These are phyloP conservation scores for Machaerirhynchus nigripectus DNA, from an alignment of 2,113 vertebrate genomes.

Conservation along the genomic window DNA sequence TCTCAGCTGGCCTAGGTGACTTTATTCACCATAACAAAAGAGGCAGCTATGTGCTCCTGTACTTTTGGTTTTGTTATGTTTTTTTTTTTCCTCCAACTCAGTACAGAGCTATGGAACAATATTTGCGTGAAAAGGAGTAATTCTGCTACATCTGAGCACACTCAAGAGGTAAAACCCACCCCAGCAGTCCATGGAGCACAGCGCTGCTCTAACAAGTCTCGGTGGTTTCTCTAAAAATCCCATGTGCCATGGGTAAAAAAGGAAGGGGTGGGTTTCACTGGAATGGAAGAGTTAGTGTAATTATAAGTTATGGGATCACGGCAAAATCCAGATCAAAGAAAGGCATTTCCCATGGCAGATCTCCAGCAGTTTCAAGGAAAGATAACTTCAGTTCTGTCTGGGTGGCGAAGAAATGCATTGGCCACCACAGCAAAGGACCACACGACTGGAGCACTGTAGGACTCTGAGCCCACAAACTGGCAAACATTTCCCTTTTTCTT, in stretches of 20 bases:
- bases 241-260: not conserved
- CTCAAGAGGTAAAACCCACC: not conserved
- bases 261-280: not conserved
- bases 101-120: not conserved
- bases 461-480: not conserved
- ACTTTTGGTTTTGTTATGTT: not conserved
- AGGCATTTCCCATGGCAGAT: constrained; percentile 3
- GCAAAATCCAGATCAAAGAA: constrained; percentile 1
- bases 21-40: not conserved
- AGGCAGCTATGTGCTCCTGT: not conserved
- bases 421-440: not conserved
- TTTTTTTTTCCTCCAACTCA: not conserved
- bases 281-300: not conserved
- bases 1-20: not conserved
- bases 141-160: not conserved
- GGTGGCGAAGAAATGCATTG: not conserved
- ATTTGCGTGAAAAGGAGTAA: not conserved
- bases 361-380: not conserved
- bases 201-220: not conserved
- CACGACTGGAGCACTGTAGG: not conserved
- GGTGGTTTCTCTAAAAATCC: not conserved
- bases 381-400: not conserved
- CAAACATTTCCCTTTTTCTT: not conserved
- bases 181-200: not conserved
- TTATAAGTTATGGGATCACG: not conserved